Conservation (phyloP, 2,797 vertebrate species). For the Anableps anableps region DNA sequence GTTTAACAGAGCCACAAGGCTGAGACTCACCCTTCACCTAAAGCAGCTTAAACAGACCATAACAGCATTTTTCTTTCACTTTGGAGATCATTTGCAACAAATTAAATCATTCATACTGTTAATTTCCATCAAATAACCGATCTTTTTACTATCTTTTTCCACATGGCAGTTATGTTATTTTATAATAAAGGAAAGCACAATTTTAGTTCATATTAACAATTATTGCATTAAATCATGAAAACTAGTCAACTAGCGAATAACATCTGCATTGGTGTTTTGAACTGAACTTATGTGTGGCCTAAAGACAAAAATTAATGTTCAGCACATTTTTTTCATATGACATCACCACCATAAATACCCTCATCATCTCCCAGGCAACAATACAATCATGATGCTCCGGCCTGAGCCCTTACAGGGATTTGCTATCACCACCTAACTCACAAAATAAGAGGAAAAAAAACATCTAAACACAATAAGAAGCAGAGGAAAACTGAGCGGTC, state of each 20-base stretch:
- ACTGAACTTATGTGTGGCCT: neutral
- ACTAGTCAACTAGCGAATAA: neutral
- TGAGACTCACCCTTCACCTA: conserved; percentile 28
- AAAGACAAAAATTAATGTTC: neutral
- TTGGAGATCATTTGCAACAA: neutral
- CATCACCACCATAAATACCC: neutral
- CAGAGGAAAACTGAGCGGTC: conserved; percentile 19
- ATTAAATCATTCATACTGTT: neutral
- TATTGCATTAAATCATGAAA: neutral
- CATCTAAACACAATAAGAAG: conserved; percentile 15
- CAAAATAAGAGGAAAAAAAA: neutral
- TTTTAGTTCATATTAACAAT: neutral
- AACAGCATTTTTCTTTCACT: neutral
- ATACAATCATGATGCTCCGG: neutral
- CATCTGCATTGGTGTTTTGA: neutral
- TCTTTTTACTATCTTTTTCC: neutral
- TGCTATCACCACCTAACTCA: neutral
- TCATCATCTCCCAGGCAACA: neutral
- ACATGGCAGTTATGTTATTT: neutral
- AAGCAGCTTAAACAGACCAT: neutral
- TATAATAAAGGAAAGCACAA: neutral
- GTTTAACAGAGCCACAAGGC: conserved; percentile 31
- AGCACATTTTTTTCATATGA: neutral
- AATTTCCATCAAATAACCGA: neutral
- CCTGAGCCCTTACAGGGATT: neutral